phyloP scores from a whole-genome alignment of 2,888 invertebrate species.

The Tenodera sinensis region DNA sequence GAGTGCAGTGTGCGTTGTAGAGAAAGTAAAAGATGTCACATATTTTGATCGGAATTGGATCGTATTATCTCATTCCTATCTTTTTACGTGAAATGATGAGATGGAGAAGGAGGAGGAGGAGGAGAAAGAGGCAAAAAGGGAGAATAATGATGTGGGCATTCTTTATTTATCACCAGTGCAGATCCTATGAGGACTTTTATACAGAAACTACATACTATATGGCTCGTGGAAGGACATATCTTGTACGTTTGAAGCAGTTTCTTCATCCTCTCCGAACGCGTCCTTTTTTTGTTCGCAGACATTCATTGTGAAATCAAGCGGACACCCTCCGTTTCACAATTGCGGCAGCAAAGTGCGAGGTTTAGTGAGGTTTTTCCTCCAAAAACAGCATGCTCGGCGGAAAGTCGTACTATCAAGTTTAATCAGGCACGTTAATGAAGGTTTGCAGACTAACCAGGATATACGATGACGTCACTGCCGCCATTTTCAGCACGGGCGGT shows the following conservation, averaged over 20 bases:
- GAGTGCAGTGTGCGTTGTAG: too few species aligned
- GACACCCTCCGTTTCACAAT: not conserved
- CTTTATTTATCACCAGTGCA: too few species aligned
- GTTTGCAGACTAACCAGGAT: slow-evolving; percentile 30
- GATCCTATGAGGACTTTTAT: too few species aligned
- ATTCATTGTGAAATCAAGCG: not conserved
- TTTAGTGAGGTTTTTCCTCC: slow-evolving; percentile 1
- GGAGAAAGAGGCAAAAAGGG: too few species aligned
- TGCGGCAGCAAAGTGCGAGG: not conserved
- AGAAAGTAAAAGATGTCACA: too few species aligned
- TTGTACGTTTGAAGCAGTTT: not conserved
- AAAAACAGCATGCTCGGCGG: not conserved
- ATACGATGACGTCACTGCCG: slow-evolving; percentile 17
- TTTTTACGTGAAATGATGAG: too few species aligned
- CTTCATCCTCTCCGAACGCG: not conserved
- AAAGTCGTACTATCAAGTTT: slow-evolving; percentile 32
- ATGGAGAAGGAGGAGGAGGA: too few species aligned
- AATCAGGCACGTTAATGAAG: slow-evolving; percentile 40
- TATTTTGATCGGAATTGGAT: too few species aligned
- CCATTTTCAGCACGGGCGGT: not conserved
- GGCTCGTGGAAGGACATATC: too few species aligned
- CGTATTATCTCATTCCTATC: too few species aligned
- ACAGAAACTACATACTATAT: too few species aligned
- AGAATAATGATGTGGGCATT: too few species aligned
- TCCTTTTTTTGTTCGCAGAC: not conserved